Percentiles rank a stretch among this genome's conserved stretches.
Evolutionary conservation across 2,888 invertebrate genomes (phyloP).

Genomic region (Microctonus aethiopoides): DNA sequence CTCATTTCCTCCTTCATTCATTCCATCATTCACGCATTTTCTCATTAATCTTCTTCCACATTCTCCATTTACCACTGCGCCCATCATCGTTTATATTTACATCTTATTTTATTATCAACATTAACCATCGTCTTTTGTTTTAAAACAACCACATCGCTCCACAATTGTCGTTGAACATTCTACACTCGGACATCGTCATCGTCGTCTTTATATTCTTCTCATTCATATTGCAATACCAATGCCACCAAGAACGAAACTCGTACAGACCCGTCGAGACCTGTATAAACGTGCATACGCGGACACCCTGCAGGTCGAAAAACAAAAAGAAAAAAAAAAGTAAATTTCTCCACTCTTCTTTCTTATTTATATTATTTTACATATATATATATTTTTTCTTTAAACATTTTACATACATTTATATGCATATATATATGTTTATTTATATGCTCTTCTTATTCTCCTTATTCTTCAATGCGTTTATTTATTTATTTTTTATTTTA

Average conservation of each 20-base stretch:
- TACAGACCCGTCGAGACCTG: too few relatives aligned
- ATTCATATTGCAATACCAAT: constrained; percentile 45
- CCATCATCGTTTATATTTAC: constrained; percentile 49
- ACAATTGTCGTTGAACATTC: constrained; percentile 42
- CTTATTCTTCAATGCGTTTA: constrained; percentile 18
- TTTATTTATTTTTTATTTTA: constrained; percentile 26
- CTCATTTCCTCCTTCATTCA: constrained; percentile 11
- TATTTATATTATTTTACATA: neutral
- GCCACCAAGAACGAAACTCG: constrained; percentile 23
- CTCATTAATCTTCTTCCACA: constrained; percentile 21
- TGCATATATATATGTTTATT: constrained; percentile 3
- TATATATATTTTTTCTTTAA: neutral
- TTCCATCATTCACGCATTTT: too few relatives aligned
- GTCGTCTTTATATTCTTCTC: constrained; percentile 32
- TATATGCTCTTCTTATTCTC: constrained; percentile 15
- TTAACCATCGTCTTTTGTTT: constrained; percentile 64
- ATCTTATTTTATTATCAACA: constrained; percentile 65
- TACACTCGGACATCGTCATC: neutral
- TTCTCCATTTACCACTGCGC: neutral
- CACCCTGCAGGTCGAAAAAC: constrained; percentile 24
- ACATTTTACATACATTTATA: too few relatives aligned
- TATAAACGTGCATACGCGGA: constrained; percentile 19
- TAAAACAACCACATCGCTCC: constrained; percentile 61
- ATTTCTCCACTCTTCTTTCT: constrained; percentile 20
- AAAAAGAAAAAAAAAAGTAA: neutral